Base-by-base conservation (phyloP, 2,113 vertebrate species). In the Crotalus horridus region DNA sequence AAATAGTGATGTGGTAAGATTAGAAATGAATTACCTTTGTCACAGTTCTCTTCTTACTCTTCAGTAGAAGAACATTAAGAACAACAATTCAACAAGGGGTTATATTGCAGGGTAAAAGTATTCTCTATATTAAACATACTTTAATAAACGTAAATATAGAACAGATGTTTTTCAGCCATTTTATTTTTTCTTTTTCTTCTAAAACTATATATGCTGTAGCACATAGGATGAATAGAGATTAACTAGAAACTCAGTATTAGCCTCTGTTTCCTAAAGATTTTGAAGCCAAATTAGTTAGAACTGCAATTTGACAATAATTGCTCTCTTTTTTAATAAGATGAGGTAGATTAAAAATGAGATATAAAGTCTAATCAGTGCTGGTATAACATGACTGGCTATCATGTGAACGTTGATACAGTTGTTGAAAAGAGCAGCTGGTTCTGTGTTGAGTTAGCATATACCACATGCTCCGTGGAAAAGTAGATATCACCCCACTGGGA, bases 311-410 rank as follows among this genome's bases (percentile, higher is more conserved):
- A 58, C 43, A 58, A 86, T 55, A 86, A 58, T 86, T 46, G 13
- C 3, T 91, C n/a, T 46, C 33, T 46, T 91, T 91, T 85, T 86
- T 91, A 4, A 93, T 95, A 94, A 64, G 69, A 85, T 85, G 89
- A 95, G 90, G 93, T 93, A 43, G 94, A 87, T 74, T 87, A 64
- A 2, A 93, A 1, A 94, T 94, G 69, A 48, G 93, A 48, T 90
- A 53, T 87, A 85, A 90, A 61, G 26, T 88, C 53, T 88, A 6
- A 46, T 43, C 39, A 93, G 90, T 0, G 21, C 39, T 23, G 94
- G 90, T 0, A 0, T 93, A 90, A 95, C 58, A 85, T 53, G 5
- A 91, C 48, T 94, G 90, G 55, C 87, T 94, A 64, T 15, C 4
- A 33, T 93, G 53, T 88, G 13, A 64, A 46, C 0, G 0, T 29